Base-by-base conservation (phyloP, 2,888 invertebrate genomes). In the Pheosia gnoma region DNA sequence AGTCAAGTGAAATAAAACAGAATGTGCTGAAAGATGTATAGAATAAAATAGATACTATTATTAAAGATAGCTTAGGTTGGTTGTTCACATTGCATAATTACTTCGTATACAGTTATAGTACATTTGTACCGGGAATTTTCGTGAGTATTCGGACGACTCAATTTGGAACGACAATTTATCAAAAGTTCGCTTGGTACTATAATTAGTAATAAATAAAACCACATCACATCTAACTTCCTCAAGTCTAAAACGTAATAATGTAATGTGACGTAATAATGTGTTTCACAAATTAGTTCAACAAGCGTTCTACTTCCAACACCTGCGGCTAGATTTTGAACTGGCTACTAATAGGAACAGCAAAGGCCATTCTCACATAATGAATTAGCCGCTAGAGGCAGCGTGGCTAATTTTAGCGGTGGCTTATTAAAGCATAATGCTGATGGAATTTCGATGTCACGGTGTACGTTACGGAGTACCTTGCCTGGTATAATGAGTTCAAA, bases 341-440 rank as follows among this genome's bases (percentile, higher is more conserved):
- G 11, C n/a, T 45, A 45, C 39, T 13, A 56, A 52, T 52, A 36
- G 25, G 25, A 36, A 47, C 63, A 61, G 59, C 59, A 79, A 78
- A 80, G 77, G 78, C 78, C 77, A 79, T 74, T 75, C 68, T 66
- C 72, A 75, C 75, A 70, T 82, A 83, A 81, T 83, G 79, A 78
- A 86, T 83, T 84, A 80, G 77, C 81, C 76, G 79, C 82, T 79
- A 67, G 72, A 77, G 83, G 81, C 82, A 68, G 77, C 79, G 79
- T 74, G 70, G 79, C 76, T 75, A 83, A 85, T 84, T 86, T 85
- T 81, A 83, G 82, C 81, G 80, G 77, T 73, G 78, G 84, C 85
- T 86, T 87, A 88, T 88, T 87, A 85, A 78, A 84, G 79, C 83
- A 81, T 86, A 84, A 87, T 82, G 85, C 80, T 89, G 87, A 89